These are phyloP conservation scores for Myzus persicae DNA, from an alignment of 1,140 invertebrate genomes.

Conservation along the genomic window DNA sequence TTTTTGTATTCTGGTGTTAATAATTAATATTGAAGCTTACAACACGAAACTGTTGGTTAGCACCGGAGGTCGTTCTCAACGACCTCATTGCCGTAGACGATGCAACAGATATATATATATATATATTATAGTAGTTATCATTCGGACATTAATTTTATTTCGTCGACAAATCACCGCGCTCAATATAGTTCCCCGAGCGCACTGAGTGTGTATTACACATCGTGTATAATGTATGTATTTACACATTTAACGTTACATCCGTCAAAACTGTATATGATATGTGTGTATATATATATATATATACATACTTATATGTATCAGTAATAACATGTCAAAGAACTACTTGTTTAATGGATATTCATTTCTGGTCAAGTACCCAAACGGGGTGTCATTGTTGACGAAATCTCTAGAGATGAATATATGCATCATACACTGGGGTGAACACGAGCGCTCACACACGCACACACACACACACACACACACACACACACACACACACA, in stretches of 20 bases:
- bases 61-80: neutral
- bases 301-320: neutral
- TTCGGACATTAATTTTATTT: neutral
- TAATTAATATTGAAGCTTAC: too few relatives aligned
- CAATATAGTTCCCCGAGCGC: neutral
- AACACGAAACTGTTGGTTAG: too few relatives aligned
- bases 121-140: neutral
- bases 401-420: constrained; percentile 57
- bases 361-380: constrained; percentile 56
- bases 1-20: neutral
- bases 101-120: neutral
- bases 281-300: neutral
- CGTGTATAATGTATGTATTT: neutral
- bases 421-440: constrained; percentile 25
- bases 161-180: neutral
- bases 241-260: constrained; percentile 3
- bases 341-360: constrained; percentile 58
- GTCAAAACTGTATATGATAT: neutral
- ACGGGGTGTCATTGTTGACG: constrained; percentile 49
- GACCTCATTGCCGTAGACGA: neutral
- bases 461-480: too few relatives aligned
- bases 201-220: neutral
- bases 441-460: neutral
- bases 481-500: neutral
- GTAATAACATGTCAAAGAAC: constrained; percentile 53